phyloP scores from a whole-genome alignment of 1,140 invertebrate species.

The Drosophila nebulosa region DNA sequence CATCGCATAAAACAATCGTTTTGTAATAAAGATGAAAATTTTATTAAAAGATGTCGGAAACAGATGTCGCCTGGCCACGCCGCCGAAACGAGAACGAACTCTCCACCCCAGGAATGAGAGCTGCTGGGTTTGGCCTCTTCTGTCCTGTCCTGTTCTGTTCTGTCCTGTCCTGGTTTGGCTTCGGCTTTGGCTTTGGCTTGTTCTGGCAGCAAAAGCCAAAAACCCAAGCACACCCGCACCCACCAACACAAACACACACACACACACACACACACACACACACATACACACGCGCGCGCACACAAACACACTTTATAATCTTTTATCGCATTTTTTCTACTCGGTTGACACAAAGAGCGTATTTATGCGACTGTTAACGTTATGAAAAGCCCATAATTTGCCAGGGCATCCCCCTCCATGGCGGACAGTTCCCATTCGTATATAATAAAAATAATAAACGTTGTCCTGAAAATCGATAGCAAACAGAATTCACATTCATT shows the following conservation, averaged over 20 bases:
- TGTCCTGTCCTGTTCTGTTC: not conserved
- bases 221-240: constrained; percentile 12
- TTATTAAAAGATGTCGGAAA: constrained; percentile 81
- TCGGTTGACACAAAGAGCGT: constrained; percentile 79
- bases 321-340: constrained; percentile 81
- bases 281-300: constrained; percentile 5
- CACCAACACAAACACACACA: no score
- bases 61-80: constrained; percentile 71
- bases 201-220: constrained; percentile 40
- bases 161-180: not conserved
- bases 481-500: constrained; percentile 79
- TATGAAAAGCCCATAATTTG: constrained; percentile 81
- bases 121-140: not conserved
- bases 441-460: constrained; percentile 80
- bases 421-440: constrained; percentile 27
- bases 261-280: not conserved
- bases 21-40: constrained; percentile 81
- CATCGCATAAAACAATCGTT: constrained; percentile 79
- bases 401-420: constrained; percentile 50
- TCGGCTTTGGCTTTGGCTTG: not conserved
- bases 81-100: constrained; percentile 33
- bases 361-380: constrained; percentile 80
- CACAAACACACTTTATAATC: constrained; percentile 81
- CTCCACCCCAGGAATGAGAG: constrained; percentile 10
- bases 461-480: constrained; percentile 79